Evolutionary conservation across 2,113 vertebrate genomes (phyloP).

Genomic region (Haemorhous mexicanus): DNA sequence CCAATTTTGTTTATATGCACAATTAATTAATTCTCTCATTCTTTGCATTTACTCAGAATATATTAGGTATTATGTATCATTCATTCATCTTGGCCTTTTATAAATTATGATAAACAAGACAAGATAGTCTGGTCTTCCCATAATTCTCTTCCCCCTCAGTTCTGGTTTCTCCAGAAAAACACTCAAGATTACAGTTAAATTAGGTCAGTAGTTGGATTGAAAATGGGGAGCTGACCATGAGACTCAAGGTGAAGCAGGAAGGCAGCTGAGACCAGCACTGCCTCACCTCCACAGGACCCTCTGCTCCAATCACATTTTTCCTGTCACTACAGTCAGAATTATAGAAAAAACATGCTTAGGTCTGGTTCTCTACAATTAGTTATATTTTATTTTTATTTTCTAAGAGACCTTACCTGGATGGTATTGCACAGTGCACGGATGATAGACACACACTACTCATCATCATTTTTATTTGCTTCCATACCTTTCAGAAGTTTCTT

Average conservation of each 20-base stretch:
- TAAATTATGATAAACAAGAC: not conserved
- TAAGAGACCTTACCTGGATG: not conserved
- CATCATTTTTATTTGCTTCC: not conserved
- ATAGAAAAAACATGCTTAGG: not conserved
- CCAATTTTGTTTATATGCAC: not conserved
- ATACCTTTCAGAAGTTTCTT: not conserved
- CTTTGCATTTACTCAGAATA: not conserved
- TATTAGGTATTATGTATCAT: not conserved
- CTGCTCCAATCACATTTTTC: not conserved
- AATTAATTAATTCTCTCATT: not conserved
- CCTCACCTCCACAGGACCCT: not conserved
- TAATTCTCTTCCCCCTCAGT: not conserved
- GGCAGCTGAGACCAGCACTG: not conserved
- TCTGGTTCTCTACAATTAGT: not conserved
- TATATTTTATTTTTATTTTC: not conserved
- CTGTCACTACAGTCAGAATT: not conserved
- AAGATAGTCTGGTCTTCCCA: not conserved
- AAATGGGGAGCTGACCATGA: not conserved
- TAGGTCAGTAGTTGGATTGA: too few relatives aligned
- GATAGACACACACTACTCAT: not conserved
- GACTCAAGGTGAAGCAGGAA: not conserved
- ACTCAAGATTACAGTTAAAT: too few relatives aligned
- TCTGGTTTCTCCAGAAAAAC: too few relatives aligned
- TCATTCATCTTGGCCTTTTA: not conserved
- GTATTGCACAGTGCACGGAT: not conserved